Percentiles rank a stretch among this genome's conserved stretches.
These are phyloP conservation scores for Dromiciops gliroides DNA, from an alignment of 2,113 vertebrate species.

Conservation along the genomic window DNA sequence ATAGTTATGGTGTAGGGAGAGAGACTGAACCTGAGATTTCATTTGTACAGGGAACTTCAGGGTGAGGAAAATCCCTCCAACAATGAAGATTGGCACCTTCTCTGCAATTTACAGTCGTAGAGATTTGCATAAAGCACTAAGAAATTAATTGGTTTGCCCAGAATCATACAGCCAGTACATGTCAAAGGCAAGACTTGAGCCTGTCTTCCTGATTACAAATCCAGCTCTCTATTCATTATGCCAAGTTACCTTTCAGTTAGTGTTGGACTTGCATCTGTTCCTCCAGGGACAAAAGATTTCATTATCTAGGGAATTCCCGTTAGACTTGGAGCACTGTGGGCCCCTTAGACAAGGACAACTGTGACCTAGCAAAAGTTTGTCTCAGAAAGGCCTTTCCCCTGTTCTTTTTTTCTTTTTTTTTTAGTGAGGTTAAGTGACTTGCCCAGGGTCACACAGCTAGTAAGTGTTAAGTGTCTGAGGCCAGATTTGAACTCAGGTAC, in stretches of 20 bases:
- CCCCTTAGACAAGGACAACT: background rate
- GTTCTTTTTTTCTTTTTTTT: no score
- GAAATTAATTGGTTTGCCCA: background rate
- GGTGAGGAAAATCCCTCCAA: background rate
- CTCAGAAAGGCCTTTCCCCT: background rate
- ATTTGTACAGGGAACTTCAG: background rate
- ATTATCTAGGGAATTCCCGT: background rate
- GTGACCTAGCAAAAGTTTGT: background rate
- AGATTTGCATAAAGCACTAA: background rate
- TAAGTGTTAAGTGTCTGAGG: no score
- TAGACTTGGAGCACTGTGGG: background rate
- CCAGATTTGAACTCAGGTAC: no score
- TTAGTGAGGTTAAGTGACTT: no score
- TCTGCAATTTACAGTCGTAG: background rate
- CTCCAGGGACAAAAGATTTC: background rate
- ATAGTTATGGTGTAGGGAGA: background rate
- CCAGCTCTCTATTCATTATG: background rate
- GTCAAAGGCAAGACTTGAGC: background rate
- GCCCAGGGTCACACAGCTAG: no score
- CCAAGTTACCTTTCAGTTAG: background rate
- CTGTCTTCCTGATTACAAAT: background rate
- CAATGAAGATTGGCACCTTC: background rate
- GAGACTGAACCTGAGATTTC: background rate
- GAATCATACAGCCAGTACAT: background rate
- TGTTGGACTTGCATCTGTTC: background rate